Percentiles rank a stretch among this genome's conserved stretches.
Evolutionary conservation across 1,140 invertebrate species (phyloP).

Genomic region (Listronotus bonariensis): DNA sequence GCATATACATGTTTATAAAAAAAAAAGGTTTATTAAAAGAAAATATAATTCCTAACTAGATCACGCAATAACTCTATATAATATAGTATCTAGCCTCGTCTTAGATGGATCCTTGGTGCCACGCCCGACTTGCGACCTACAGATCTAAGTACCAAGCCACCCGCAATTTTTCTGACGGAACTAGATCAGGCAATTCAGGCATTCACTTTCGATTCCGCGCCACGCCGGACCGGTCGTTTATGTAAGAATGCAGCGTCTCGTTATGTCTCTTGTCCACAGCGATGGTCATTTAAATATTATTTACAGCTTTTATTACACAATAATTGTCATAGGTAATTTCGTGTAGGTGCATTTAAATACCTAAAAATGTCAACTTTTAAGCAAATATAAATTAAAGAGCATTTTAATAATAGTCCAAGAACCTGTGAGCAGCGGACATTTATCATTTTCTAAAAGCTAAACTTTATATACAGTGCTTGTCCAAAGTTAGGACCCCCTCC

Average conservation of each 20-base stretch:
- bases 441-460: too few relatives aligned
- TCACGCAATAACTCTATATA: too few relatives aligned
- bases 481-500: too few relatives aligned
- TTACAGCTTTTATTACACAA: slow-evolving; percentile 27
- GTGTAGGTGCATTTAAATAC: slow-evolving; percentile 24
- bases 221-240: slow-evolving; percentile 35
- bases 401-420: too few relatives aligned
- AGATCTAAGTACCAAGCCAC: slow-evolving; percentile 24
- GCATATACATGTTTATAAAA: too few relatives aligned
- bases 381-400: too few relatives aligned
- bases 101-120: slow-evolving; percentile 33
- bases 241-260: slow-evolving; percentile 36
- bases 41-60: too few relatives aligned
- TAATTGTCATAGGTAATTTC: slow-evolving; percentile 14
- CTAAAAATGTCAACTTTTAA: too few relatives aligned
- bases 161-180: slow-evolving; percentile 41
- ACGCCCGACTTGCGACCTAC: slow-evolving; percentile 20
- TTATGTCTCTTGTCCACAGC: slow-evolving; percentile 27
- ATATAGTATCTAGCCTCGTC: slow-evolving; percentile 11
- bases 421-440: too few relatives aligned
- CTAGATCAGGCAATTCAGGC: slow-evolving; percentile 37
- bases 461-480: too few relatives aligned
- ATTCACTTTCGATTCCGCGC: slow-evolving; percentile 38
- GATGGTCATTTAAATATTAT: slow-evolving; percentile 30
- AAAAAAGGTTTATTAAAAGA: too few relatives aligned